Evolutionary conservation across 2,113 vertebrate genomes (phyloP).

Genomic region (Tonatia bakeri): DNA sequence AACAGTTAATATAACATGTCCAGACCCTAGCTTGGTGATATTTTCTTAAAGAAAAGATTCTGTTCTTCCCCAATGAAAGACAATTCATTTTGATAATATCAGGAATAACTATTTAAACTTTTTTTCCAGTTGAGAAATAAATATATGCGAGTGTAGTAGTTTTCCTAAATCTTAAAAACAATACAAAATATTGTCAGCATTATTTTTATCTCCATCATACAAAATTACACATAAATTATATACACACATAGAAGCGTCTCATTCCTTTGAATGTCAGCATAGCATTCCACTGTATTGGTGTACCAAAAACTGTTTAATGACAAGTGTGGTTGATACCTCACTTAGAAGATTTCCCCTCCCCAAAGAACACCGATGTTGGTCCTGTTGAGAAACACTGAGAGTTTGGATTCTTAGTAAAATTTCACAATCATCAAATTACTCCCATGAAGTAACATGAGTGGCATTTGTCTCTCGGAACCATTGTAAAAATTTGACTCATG

Average conservation of each 20-base stretch:
- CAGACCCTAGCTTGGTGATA: background rate
- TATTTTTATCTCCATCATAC: background rate
- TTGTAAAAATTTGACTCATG: background rate
- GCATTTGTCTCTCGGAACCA: background rate
- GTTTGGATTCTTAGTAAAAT: background rate
- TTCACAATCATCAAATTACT: background rate
- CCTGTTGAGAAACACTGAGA: background rate
- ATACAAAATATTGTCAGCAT: background rate
- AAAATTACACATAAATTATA: background rate
- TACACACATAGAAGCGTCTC: background rate
- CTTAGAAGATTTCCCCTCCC: background rate
- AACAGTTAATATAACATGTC: background rate
- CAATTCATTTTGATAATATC: background rate
- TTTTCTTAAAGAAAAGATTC: background rate
- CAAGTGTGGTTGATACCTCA: background rate
- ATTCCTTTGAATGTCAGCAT: background rate
- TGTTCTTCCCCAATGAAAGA: background rate
- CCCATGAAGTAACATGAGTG: background rate
- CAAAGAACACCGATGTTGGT: background rate
- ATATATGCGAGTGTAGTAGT: background rate
- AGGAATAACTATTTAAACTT: background rate
- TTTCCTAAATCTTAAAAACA: background rate
- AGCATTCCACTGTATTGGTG: background rate
- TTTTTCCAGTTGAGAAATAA: background rate
- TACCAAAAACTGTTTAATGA: background rate